A percentile compares a stretch with the other conserved stretches of the same genome.
Conservation (phyloP, 2,888 invertebrate genomes). For the Diarsia mendica region DNA sequence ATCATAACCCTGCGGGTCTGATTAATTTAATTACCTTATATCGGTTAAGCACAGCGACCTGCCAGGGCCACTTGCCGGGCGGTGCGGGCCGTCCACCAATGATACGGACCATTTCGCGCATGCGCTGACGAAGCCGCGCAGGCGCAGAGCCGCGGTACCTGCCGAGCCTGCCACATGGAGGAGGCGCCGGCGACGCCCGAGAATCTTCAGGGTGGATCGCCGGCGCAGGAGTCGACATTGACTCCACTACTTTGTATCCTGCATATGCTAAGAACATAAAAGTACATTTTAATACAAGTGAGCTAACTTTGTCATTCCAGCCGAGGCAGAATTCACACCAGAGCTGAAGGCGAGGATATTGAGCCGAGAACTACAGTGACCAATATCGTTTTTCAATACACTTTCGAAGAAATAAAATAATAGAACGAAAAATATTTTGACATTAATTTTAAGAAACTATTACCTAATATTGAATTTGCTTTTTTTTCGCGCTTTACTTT, state of each 20-base stretch:
- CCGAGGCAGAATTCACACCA: background rate
- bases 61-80: slow-evolving; percentile 98
- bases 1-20: background rate
- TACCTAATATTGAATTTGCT: too few relatives aligned
- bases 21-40: slow-evolving; percentile 90
- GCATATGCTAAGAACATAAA: slow-evolving; percentile 59
- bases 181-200: slow-evolving; percentile 63
- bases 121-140: slow-evolving; percentile 76
- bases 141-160: slow-evolving; percentile 76
- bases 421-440: too few relatives aligned
- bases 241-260: slow-evolving; percentile 82
- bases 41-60: slow-evolving; percentile 96
- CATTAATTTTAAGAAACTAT: too few relatives aligned
- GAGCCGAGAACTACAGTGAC: background rate
- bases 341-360: background rate
- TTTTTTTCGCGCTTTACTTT: too few relatives aligned
- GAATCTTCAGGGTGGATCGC: slow-evolving; percentile 82
- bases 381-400: background rate
- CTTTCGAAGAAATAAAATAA: too few relatives aligned
- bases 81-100: slow-evolving; percentile 96
- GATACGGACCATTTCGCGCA: slow-evolving; percentile 93
- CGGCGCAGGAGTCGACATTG: slow-evolving; percentile 77
- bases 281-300: background rate
- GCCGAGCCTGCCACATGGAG: slow-evolving; percentile 81
- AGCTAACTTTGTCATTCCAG: background rate